Conservation (phyloP, 1,140 invertebrate genomes). For the Penaeus chinensis region DNA sequence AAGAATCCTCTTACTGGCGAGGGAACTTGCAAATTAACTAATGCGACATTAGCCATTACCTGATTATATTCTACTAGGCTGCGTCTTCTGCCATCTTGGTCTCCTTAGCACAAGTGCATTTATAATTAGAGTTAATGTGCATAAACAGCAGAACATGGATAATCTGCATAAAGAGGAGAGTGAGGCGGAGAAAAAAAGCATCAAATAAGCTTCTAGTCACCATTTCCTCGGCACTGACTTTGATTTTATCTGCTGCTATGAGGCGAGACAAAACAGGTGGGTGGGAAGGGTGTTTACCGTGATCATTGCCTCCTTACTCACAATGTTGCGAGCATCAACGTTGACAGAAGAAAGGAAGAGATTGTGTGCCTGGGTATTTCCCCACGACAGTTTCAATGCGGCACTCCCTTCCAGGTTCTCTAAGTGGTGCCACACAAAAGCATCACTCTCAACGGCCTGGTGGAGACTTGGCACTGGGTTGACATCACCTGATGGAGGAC, state of each 20-base stretch:
- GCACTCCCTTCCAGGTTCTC: conserved; percentile 47
- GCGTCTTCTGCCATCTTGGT: too few relatives aligned
- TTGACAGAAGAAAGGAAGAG: conserved; percentile 46
- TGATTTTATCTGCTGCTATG: not conserved
- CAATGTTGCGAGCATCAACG: conserved; percentile 58
- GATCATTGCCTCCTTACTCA: conserved; percentile 49
- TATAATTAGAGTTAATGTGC: too few relatives aligned
- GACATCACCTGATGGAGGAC: not conserved
- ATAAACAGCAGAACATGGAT: too few relatives aligned
- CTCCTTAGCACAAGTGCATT: too few relatives aligned
- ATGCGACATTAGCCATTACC: too few relatives aligned
- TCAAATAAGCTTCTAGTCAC: too few relatives aligned
- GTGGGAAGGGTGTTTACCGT: conserved; percentile 44
- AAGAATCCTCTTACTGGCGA: too few relatives aligned
- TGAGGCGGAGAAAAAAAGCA: too few relatives aligned
- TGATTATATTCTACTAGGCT: too few relatives aligned
- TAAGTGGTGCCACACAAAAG: conserved; percentile 51
- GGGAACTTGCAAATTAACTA: too few relatives aligned
- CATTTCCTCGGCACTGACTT: too few relatives aligned
- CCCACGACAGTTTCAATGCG: conserved; percentile 43
- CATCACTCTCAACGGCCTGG: conserved; percentile 46
- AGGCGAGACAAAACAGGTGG: conserved; percentile 25
- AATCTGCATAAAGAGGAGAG: too few relatives aligned
- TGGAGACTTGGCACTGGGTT: conserved; percentile 27
- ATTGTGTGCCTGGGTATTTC: conserved; percentile 42